Evolutionary conservation across 2,113 vertebrate genomes (phyloP).

Genomic region (Rhineura floridana): DNA sequence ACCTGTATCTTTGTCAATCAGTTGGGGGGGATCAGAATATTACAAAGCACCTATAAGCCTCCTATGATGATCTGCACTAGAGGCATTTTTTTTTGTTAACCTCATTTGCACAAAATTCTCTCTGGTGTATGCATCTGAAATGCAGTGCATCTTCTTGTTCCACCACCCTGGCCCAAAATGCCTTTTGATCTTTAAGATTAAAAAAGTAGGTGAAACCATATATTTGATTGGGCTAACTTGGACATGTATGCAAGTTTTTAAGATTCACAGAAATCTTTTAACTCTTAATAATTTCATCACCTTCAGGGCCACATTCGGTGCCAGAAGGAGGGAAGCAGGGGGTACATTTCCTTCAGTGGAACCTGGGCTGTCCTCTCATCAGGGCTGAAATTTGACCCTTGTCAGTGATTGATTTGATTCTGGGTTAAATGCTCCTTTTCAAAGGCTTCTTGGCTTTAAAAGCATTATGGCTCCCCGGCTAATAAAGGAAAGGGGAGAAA

Average conservation of each 20-base stretch:
- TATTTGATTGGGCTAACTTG: neutral
- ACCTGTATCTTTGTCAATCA: too few relatives aligned
- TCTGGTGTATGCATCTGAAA: neutral
- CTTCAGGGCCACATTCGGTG: neutral
- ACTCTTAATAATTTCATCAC: neutral
- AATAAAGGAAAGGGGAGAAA: neutral
- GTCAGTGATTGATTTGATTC: constrained; percentile 65
- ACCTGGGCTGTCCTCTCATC: constrained; percentile 17
- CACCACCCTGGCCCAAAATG: neutral
- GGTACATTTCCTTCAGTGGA: neutral
- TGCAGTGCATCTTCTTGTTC: neutral
- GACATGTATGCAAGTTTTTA: neutral
- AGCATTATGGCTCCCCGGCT: constrained; percentile 61
- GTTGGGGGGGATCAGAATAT: too few relatives aligned
- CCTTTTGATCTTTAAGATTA: neutral
- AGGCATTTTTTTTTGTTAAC: neutral
- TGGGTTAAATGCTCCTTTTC: constrained; percentile 60
- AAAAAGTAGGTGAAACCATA: neutral
- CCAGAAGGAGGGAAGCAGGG: neutral
- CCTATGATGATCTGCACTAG: too few relatives aligned
- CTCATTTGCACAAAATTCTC: neutral
- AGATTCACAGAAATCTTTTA: neutral
- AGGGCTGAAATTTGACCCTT: constrained; percentile 36
- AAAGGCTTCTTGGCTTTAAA: constrained; percentile 63
- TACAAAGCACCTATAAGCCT: too few relatives aligned